phyloP scores from a whole-genome alignment of 2,888 invertebrate species.

The Ypsolopha scabrella region DNA sequence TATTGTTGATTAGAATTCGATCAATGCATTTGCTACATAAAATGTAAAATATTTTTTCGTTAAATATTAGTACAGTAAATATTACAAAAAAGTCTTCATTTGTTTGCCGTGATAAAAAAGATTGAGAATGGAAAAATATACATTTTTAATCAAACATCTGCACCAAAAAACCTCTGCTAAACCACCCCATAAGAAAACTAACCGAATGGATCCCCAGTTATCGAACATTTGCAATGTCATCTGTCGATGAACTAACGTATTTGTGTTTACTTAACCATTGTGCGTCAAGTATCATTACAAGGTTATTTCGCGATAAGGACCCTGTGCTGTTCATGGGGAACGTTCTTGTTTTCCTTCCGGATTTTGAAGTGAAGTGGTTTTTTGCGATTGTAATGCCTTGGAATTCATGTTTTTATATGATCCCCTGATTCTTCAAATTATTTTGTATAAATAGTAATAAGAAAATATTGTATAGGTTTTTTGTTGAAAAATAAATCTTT shows the following conservation, averaged over 20 bases:
- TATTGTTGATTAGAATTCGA: no score
- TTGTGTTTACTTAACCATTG: slow-evolving; percentile 41
- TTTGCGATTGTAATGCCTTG: background rate
- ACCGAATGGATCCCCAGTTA: slow-evolving; percentile 14
- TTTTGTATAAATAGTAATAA: no score
- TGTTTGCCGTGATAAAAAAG: no score
- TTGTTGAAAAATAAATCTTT: no score
- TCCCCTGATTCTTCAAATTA: no score
- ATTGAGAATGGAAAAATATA: no score
- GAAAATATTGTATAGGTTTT: no score
- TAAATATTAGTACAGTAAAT: no score
- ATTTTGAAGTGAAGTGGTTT: background rate
- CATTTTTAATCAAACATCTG: no score
- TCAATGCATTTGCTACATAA: no score
- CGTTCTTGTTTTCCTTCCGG: background rate
- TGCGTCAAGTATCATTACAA: slow-evolving; percentile 26
- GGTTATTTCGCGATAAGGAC: slow-evolving; percentile 28
- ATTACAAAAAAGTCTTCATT: no score
- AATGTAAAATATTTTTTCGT: no score
- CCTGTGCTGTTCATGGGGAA: slow-evolving; percentile 4
- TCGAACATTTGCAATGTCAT: slow-evolving; percentile 31
- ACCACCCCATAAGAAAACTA: slow-evolving; percentile 29
- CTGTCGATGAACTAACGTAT: slow-evolving; percentile 24
- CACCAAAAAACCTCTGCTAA: slow-evolving; percentile 2
- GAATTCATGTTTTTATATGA: background rate